Percentiles rank a stretch among this genome's conserved stretches.
Evolutionary conservation across 2,888 invertebrate genomes (phyloP).

Genomic region (Caenorhabditis wallacei): DNA sequence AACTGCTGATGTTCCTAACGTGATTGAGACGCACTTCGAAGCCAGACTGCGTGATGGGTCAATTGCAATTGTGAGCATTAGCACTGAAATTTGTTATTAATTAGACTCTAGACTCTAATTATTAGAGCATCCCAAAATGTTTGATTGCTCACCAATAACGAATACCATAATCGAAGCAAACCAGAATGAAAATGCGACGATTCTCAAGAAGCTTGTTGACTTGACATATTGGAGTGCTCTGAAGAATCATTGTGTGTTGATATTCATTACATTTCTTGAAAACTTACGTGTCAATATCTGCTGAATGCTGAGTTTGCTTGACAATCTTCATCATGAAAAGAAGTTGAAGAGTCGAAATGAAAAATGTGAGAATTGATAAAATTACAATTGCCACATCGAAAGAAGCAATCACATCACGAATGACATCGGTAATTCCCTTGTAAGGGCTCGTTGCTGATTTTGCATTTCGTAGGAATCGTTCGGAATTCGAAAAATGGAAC

Average conservation of each 20-base stretch:
- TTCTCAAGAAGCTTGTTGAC: constrained; percentile 65
- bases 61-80: constrained; percentile 63
- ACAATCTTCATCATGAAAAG: constrained; percentile 62
- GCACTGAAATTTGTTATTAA: too few relatives aligned
- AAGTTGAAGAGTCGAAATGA: constrained; percentile 67
- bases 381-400: constrained; percentile 67
- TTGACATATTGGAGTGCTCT: constrained; percentile 66
- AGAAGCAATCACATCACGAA: constrained; percentile 61
- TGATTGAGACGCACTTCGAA: constrained; percentile 67
- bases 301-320: constrained; percentile 37
- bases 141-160: constrained; percentile 47
- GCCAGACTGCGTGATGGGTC: constrained; percentile 62
- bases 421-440: constrained; percentile 42
- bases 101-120: too few relatives aligned
- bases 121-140: too few relatives aligned
- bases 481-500: constrained; percentile 50
- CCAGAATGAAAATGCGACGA: constrained; percentile 72
- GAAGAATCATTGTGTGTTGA: constrained; percentile 8
- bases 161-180: constrained; percentile 66
- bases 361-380: constrained; percentile 63
- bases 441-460: constrained; percentile 11
- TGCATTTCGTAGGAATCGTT: constrained; percentile 25
- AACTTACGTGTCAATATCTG: constrained; percentile 46
- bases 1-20: constrained; percentile 66
- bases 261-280: background rate